A percentile compares a stretch with the other conserved stretches of the same genome.
These are phyloP conservation scores for Euzophera pinguis DNA, from an alignment of 2,888 invertebrate genomes.

Conservation along the genomic window DNA sequence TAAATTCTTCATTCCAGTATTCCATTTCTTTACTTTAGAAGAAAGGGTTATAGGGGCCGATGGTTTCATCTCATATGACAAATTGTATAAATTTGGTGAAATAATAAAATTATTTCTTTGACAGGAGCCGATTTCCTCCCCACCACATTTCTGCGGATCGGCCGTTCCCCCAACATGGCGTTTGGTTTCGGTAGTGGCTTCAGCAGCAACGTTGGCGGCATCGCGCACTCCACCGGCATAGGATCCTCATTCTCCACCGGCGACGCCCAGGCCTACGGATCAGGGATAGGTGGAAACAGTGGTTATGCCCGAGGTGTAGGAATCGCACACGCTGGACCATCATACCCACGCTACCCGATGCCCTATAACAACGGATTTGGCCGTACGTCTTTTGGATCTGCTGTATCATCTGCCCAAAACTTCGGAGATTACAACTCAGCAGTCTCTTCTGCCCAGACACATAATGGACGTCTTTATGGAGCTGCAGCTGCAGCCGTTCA, in stretches of 20 bases:
- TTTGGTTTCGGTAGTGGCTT: conserved; percentile 67
- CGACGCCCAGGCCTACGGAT: conserved; percentile 53
- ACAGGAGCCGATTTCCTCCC: conserved; percentile 31
- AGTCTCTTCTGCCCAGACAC: conserved; percentile 43
- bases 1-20: no score
- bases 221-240: conserved; percentile 57
- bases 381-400: conserved; percentile 34
- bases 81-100: no score
- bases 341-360: conserved; percentile 20
- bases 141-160: conserved; percentile 40
- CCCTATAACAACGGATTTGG: conserved; percentile 28
- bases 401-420: conserved; percentile 46
- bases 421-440: conserved; percentile 45
- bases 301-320: conserved; percentile 53
- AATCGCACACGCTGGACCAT: conserved; percentile 44
- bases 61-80: no score
- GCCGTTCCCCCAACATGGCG: conserved; percentile 55
- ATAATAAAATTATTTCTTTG: conserved; percentile 11
- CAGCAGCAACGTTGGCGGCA: conserved; percentile 64
- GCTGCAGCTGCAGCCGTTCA: conserved; percentile 35
- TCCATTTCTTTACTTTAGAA: no score
- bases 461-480: conserved; percentile 36
- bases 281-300: conserved; percentile 41
- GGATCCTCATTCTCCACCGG: conserved; percentile 57
- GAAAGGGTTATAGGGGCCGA: no score